Base-by-base conservation (phyloP, 2,797 vertebrate species). In the Crocidura indochinensis region DNA sequence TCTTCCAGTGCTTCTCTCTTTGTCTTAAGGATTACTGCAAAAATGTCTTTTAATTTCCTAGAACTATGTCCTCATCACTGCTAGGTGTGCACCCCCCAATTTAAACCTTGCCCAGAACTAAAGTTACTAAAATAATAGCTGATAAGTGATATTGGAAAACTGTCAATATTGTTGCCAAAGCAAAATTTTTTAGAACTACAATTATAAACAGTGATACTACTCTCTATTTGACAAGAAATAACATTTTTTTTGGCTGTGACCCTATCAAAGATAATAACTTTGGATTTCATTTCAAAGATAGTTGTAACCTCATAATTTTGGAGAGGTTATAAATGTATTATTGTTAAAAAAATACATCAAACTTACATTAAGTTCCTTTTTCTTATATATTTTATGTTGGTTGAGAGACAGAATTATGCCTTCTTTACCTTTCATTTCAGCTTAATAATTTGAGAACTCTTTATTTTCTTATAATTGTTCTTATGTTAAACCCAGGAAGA, bases 401-500 rank as follows among this genome's bases (percentile, higher is more conserved):
- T 53, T 31, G 53, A 94, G 88, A 81, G 81, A 79, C 49, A 31
- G 14, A 60, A 84, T 91, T 88, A 92, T 49, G 68, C 82, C 89
- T 85, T 81, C 89, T 91, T 95, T 95, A 82, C 62, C 91, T 93
- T 95, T 94, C 65, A 80, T 79, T 20, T 81, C 69, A 83, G 78
- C 93, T 92, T 82, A 93, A 85, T 68, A 93, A 80, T 89, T 87
- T 92, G 87, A 89, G 91, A 83, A 90, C 56, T 88, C 88, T 92
- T n/a, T 38, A 38, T 38, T 38, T 38, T 38, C 2, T 19, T 19
- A 31, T 68, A 73, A 0, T 91, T 82, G 91, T 94, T 94, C 94
- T 93, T 91, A 88, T 80, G 77, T 60, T 46, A 91, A 93, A 84
- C 91, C 68, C 90, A 95, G 73, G 83, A 68, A 29, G 71, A 74